These are phyloP conservation scores for Tetranychus urticae DNA, from an alignment of 1,140 invertebrate genomes.

Conservation along the genomic window DNA sequence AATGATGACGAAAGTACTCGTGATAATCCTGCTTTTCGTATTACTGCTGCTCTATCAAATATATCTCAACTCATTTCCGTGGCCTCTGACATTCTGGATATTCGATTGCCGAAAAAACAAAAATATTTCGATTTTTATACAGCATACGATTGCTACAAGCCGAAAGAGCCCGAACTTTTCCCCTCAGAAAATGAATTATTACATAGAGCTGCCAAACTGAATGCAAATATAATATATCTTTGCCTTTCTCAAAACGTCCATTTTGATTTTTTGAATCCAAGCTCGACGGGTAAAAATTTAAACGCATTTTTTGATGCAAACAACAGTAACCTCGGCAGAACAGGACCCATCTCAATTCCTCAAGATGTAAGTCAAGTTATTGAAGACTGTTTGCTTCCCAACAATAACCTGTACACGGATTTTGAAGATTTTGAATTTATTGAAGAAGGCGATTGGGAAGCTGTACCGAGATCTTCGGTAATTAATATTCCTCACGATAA, in stretches of 20 bases:
- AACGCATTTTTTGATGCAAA: neutral
- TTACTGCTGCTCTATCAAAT: slow-evolving; percentile 50
- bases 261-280: neutral
- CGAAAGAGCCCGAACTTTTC: slow-evolving; percentile 29
- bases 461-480: no score
- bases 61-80: slow-evolving; percentile 51
- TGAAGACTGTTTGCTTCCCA: no score
- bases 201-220: slow-evolving; percentile 44
- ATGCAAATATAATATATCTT: slow-evolving; percentile 53
- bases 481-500: no score
- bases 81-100: slow-evolving; percentile 47
- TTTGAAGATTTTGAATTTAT: no score
- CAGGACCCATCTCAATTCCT: neutral
- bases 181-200: slow-evolving; percentile 43
- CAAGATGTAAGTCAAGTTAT: no score
- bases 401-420: no score
- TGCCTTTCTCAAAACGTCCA: slow-evolving; percentile 52
- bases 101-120: slow-evolving; percentile 44
- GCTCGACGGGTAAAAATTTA: neutral
- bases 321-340: neutral
- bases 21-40: slow-evolving; percentile 33
- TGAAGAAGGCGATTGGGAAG: no score
- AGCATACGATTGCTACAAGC: slow-evolving; percentile 31
- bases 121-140: slow-evolving; percentile 15
- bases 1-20: neutral